Percentiles rank a stretch among this genome's conserved stretches.
These are phyloP conservation scores for Echinometra lucunter DNA, from an alignment of 53 echinoderm and acorn worm genomes.

Conservation along the genomic window DNA sequence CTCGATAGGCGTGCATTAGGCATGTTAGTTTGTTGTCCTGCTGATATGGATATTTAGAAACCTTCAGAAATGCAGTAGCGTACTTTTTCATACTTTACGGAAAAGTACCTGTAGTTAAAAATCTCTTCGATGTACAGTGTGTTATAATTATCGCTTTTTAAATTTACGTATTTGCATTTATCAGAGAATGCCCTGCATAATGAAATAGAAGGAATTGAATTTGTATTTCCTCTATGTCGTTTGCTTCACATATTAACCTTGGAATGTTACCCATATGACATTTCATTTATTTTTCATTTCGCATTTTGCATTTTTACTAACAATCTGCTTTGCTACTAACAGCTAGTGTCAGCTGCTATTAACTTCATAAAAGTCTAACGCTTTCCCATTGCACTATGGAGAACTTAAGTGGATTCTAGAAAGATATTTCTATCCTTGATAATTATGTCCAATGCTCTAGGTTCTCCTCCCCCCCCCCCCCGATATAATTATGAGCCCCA, in stretches of 20 bases:
- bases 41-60: not conserved
- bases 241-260: not conserved
- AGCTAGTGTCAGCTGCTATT: not conserved
- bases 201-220: not conserved
- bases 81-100: not conserved
- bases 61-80: too few relatives aligned
- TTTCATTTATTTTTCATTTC: not conserved
- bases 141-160: not conserved
- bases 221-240: not conserved
- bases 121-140: not conserved
- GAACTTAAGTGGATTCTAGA: not conserved
- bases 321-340: not conserved
- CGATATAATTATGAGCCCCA: too few relatives aligned
- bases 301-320: slow-evolving; percentile 11
- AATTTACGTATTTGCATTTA: not conserved
- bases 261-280: not conserved
- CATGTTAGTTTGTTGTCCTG: not conserved
- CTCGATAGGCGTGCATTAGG: too few relatives aligned
- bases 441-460: too few relatives aligned
- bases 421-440: not conserved
- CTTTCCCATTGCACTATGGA: not conserved
- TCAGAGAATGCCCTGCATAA: not conserved
- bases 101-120: not conserved
- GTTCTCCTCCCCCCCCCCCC: not conserved
- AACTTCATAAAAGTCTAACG: not conserved